These are phyloP conservation scores for Isurus oxyrinchus DNA, from an alignment of 2,113 vertebrate genomes.

Conservation along the genomic window DNA sequence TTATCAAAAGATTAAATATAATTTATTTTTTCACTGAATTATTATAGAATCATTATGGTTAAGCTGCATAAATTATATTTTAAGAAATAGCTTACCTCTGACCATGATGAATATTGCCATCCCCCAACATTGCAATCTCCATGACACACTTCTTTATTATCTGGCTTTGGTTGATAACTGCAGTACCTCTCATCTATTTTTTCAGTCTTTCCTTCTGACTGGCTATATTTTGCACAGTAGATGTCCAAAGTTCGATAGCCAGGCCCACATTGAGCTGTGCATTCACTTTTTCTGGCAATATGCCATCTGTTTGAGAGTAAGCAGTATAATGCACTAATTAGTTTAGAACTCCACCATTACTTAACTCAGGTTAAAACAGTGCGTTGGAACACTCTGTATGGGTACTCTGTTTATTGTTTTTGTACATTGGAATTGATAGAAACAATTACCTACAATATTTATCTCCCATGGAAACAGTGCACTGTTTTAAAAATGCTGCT, in stretches of 20 bases:
- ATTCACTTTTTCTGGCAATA: constrained; percentile 78
- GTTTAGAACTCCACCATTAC: not conserved
- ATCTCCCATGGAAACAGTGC: not conserved
- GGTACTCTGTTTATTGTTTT: not conserved
- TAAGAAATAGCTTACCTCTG: constrained; percentile 65
- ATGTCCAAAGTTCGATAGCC: constrained; percentile 84
- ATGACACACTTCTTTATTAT: constrained; percentile 77
- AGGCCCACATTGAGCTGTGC: constrained; percentile 77
- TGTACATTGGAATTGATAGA: not conserved
- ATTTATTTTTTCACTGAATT: not conserved
- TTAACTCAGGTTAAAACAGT: not conserved
- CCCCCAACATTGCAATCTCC: constrained; percentile 84
- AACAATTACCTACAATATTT: not conserved
- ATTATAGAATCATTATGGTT: not conserved
- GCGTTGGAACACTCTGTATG: not conserved
- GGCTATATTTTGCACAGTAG: constrained; percentile 79
- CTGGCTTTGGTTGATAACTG: constrained; percentile 71
- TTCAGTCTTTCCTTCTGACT: constrained; percentile 70
- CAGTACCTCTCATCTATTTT: constrained; percentile 84
- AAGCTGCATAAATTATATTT: not conserved
- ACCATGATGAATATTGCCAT: constrained; percentile 91
- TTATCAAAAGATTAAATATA: not conserved
- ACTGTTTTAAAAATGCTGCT: not conserved
- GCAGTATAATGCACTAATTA: not conserved
- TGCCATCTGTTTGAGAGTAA: constrained; percentile 69